These are phyloP conservation scores for Microcebus tavaratra DNA, from an alignment of 2,113 vertebrate genomes.

Conservation along the genomic window DNA sequence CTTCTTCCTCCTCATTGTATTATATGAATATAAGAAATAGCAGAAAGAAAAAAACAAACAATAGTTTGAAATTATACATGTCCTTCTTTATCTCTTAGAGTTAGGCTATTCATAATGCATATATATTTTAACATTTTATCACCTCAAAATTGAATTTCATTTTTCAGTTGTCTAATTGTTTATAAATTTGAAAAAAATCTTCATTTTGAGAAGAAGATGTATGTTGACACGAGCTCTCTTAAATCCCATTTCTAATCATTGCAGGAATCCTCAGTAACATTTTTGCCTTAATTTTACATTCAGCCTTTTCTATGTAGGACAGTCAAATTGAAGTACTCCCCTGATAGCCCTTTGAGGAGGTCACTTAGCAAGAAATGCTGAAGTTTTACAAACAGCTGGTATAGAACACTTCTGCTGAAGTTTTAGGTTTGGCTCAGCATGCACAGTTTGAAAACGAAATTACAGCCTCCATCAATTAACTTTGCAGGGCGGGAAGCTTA, in stretches of 20 bases:
- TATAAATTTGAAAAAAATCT: background rate
- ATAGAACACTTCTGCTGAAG: background rate
- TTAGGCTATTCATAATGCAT: background rate
- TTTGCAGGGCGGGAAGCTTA: constrained; percentile 24
- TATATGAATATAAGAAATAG: background rate
- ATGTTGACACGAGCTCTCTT: background rate
- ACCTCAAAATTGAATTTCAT: background rate
- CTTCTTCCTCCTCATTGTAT: background rate
- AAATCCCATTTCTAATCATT: background rate
- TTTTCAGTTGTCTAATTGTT: background rate
- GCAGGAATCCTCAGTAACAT: background rate
- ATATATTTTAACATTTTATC: background rate
- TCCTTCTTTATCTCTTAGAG: background rate
- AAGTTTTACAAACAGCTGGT: background rate
- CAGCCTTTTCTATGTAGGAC: constrained; percentile 20
- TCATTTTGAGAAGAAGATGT: background rate
- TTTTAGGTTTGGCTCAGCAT: background rate
- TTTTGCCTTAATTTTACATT: constrained; percentile 26
- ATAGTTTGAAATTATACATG: background rate
- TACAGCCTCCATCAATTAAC: background rate
- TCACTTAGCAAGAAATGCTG: background rate
- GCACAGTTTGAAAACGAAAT: constrained; percentile 43
- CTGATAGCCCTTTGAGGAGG: background rate
- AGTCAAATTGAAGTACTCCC: background rate
- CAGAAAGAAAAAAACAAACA: background rate